phyloP scores from a whole-genome alignment of 2,113 vertebrate species.

The Leiothrix lutea region DNA sequence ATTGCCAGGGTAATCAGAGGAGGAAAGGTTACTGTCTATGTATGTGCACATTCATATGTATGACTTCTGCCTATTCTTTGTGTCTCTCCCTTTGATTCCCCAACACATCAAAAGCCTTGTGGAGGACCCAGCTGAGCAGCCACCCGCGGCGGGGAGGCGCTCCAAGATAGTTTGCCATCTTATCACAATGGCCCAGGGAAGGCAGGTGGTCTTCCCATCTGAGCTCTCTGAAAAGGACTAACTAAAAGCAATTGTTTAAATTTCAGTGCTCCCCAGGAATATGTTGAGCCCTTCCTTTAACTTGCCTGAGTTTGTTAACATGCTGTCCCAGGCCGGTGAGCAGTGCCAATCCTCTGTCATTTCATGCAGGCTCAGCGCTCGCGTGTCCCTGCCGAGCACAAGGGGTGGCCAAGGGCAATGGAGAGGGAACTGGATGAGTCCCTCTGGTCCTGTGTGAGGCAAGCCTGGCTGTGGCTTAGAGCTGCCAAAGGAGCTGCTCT shows the following conservation, averaged over 20 bases:
- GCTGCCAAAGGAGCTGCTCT: not conserved
- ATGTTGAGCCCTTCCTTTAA: not conserved
- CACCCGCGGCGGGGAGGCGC: rapidly evolving
- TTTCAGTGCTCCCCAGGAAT: not conserved
- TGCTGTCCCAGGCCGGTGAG: not conserved
- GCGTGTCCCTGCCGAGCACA: not conserved
- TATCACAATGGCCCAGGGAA: conserved; percentile 25
- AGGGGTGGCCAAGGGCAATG: not conserved
- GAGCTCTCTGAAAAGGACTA: not conserved
- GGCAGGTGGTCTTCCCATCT: not conserved
- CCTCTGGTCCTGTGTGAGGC: not conserved
- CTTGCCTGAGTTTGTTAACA: not conserved
- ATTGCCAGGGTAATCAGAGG: conserved; percentile 29
- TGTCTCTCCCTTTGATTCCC: not conserved
- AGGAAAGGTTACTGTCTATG: conserved; percentile 55
- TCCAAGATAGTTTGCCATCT: not conserved
- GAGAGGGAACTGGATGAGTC: not conserved
- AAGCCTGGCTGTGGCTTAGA: not conserved
- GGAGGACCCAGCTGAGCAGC: not conserved
- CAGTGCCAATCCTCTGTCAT: not conserved
- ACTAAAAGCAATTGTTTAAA: conserved; percentile 11
- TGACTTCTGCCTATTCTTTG: conserved; percentile 23
- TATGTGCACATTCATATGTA: conserved; percentile 35
- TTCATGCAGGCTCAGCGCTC: not conserved
- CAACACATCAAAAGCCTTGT: conserved; percentile 1